Base-by-base conservation (phyloP, 2,113 vertebrate species). In the Mus pahari region DNA sequence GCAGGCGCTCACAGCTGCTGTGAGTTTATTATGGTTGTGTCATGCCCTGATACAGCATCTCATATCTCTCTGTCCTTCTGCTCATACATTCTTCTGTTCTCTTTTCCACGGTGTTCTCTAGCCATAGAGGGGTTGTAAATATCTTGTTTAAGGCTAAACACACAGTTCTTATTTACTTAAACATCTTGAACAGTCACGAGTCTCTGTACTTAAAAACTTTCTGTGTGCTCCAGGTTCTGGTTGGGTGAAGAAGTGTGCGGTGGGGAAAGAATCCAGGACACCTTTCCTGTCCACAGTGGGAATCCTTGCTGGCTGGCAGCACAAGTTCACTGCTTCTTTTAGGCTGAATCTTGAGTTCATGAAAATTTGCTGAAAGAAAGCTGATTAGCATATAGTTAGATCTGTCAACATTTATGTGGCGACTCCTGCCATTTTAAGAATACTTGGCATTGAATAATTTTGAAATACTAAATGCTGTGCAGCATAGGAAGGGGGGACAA, bases 351-450 rank as follows among this genome's bases (percentile, higher is more conserved):
- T 81, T 88, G 36, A 86, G 42, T 78, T 97, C 71, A 12, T 4
- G 90, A 73, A 92, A 86, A 77, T 81, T 79, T 48, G 22, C 33
- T 22, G 1, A 90, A 66, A 53, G 81, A 84, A 96, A 87, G 22
- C 60, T 70, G 75, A 86, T 70, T 79, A n/a, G 19, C 4, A 7
- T 53, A 26, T 73, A 48, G 22, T 86, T 93, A 39, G 55, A 60
- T 92, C 73, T 93, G 39, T 93, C 71, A 92, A 78, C 33, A 53
- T 36, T 93, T 86, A 62, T n/a, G 73, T 91, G 66, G 75, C 86
- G 20, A 74, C 39, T 62, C 31, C 28, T 92, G 62, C 79, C 20
- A 66, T 94, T 31, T 39, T 92, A 70, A 26, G 33, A 70, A 79
- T 36, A 9, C 17, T 81, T 91, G 60, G 4, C 33, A 93, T 93